Conservation (phyloP, 2,888 invertebrate species). For the Ceratothoa steindachneri region DNA sequence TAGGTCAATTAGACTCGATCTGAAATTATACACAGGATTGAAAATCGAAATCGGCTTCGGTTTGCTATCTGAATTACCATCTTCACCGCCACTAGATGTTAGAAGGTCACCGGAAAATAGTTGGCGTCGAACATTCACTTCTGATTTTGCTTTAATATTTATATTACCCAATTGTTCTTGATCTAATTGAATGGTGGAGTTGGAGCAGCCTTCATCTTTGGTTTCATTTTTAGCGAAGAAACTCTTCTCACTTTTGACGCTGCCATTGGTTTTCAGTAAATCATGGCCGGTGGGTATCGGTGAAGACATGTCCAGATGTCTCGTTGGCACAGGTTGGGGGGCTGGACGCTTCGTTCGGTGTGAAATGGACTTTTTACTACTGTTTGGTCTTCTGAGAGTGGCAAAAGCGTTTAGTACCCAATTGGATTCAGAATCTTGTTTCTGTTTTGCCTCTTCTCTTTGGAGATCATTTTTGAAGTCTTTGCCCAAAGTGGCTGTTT, state of each 20-base stretch:
- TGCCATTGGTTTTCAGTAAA: not conserved
- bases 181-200: not conserved
- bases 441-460: not conserved
- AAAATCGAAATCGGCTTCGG: not conserved
- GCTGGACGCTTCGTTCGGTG: not conserved
- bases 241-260: not conserved
- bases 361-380: too few relatives aligned
- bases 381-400: not conserved
- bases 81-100: too few relatives aligned
- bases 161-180: not conserved
- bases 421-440: not conserved
- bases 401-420: not conserved
- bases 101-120: not conserved
- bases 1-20: too few relatives aligned
- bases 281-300: not conserved
- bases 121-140: not conserved
- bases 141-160: not conserved
- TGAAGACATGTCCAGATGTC: not conserved
- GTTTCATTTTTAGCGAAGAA: not conserved
- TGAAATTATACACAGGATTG: not conserved
- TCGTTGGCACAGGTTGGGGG: not conserved
- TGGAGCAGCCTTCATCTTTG: not conserved
- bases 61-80: too few relatives aligned
- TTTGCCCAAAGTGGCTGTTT: not conserved
- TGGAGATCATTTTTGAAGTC: not conserved